Conservation (phyloP, 2,113 vertebrate genomes). For the Aphelocoma coerulescens region DNA sequence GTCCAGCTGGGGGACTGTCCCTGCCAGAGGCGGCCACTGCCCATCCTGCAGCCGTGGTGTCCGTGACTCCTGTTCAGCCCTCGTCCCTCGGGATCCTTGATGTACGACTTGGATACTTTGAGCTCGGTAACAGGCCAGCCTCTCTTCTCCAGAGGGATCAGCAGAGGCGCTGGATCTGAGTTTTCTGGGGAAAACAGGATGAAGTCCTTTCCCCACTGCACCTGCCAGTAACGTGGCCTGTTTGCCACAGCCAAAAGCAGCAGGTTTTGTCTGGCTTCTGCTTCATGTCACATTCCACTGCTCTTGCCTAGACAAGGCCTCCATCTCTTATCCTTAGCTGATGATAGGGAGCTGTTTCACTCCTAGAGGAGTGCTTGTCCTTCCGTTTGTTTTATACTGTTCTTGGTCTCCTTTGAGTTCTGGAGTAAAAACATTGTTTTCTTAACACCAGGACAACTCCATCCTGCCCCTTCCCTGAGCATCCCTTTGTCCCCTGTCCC, state of each 20-base stretch:
- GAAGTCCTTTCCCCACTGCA: background rate
- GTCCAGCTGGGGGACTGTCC: background rate
- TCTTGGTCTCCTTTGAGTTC: background rate
- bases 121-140: background rate
- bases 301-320: background rate
- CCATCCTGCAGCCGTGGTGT: rapidly evolving
- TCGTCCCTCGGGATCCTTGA: rapidly evolving
- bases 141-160: background rate
- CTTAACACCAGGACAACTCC: background rate
- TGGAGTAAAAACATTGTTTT: background rate
- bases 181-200: background rate
- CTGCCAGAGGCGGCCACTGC: background rate
- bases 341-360: background rate
- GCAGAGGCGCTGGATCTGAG: background rate
- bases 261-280: background rate
- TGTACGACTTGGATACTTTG: background rate
- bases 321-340: background rate
- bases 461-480: background rate
- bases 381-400: background rate
- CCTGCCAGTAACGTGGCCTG: background rate
- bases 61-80: background rate
- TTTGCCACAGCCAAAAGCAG: background rate
- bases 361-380: background rate
- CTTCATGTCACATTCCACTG: rapidly evolving
- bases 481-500: background rate